These are phyloP conservation scores for Catajapyx aquilonaris DNA, from an alignment of 1,140 invertebrate genomes.

Conservation along the genomic window DNA sequence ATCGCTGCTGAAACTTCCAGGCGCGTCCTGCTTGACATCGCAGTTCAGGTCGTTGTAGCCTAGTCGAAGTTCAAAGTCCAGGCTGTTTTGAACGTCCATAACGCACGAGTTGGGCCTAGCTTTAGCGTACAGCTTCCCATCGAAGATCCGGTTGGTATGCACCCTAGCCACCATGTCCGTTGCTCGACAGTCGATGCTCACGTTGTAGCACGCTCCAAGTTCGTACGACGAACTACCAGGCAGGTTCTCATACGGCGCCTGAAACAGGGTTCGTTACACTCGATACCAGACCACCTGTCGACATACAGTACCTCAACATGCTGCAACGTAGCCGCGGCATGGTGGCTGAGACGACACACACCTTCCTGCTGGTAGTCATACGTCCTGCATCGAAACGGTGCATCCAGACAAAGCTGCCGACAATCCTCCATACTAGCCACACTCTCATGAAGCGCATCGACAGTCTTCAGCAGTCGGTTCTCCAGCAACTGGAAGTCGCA, in stretches of 20 bases:
- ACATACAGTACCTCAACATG: conserved; percentile 16
- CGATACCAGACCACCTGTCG: too few relatives aligned
- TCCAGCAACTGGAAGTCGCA: conserved; percentile 27
- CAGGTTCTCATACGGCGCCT: conserved; percentile 26
- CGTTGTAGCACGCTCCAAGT: conserved; percentile 29
- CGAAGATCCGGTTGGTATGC: conserved; percentile 28
- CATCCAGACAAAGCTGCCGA: conserved; percentile 23
- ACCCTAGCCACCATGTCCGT: conserved; percentile 26
- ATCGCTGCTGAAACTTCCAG: conserved; percentile 21
- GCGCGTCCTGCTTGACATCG: conserved; percentile 21
- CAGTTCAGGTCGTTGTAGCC: conserved; percentile 23
- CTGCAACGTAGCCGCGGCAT: conserved; percentile 23
- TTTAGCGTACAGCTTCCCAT: conserved; percentile 29
- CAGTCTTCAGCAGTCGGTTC: conserved; percentile 26
- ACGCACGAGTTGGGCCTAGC: conserved; percentile 26
- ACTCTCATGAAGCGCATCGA: conserved; percentile 25
- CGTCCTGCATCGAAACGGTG: conserved; percentile 25
- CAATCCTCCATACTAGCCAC: conserved; percentile 24
- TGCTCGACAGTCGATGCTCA: conserved; percentile 25
- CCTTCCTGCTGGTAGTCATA: conserved; percentile 28
- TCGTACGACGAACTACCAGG: conserved; percentile 25
- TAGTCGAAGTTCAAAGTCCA: conserved; percentile 22
- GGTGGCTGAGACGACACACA: conserved; percentile 29
- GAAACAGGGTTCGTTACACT: too few relatives aligned
- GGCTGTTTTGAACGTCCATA: conserved; percentile 20